Base-by-base conservation (phyloP, 2,113 vertebrate genomes). In the Pagrus major region DNA sequence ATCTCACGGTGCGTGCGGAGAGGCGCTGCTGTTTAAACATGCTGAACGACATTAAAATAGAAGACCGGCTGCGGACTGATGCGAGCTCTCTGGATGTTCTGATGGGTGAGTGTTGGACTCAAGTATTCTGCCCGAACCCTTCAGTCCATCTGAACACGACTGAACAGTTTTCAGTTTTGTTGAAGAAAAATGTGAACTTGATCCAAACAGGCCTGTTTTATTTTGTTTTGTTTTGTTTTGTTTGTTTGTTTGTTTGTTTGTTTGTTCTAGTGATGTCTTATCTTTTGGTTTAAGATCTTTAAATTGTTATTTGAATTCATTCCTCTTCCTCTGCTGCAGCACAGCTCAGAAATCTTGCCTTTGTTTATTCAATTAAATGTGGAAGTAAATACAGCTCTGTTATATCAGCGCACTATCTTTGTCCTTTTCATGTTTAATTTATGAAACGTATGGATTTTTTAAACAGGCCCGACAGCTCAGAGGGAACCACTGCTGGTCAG, bases 21-120 rank as follows among this genome's bases (percentile, higher is more conserved):
- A 10, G 5, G 6, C 6, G 93, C 94, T 72, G 58, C 25, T 86
- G 94, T 81, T 78, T 93, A 35, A 94, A 94, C 94, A 97, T 97
- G 97, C 84, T 97, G 90, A 95, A 96, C 91, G 95, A 96, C 65
- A 64, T 82, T 21, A 71, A 85, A 14, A 27, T 76, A 4, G 78
- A 88, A 5, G 80, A 78, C 47, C 94, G 93, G 72, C 92, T 96
- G 84, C 91, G 95, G 82, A 93, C 94, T 23, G 96, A 95, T 6
- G 90, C 94, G 21, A 92, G 94, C 49, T 92, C 95, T 16, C 59
- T 96, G 49, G 95, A 95, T 78, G 93, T 92, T 56, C 76, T 96
- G 65, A 93, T 95, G 64, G 96, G 96, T 97, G 93, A 96, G 96
- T 92, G n/a, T 11, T 21, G n/a, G n/a, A n/a, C 49, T 3, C 3